phyloP scores from a whole-genome alignment of 1,140 invertebrate species.

The Musca vetustissima region DNA sequence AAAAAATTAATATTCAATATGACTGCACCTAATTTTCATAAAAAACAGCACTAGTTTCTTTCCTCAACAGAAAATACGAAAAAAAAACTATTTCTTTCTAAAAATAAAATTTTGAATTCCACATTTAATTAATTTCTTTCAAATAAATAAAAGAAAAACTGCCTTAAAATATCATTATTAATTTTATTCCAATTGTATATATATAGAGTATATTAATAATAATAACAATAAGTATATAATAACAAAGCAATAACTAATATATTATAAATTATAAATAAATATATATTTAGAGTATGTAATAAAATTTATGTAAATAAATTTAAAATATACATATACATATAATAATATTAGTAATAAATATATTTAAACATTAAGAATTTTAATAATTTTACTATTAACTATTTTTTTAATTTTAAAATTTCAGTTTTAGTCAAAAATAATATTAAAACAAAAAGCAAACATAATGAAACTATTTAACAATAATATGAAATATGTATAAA shows the following conservation, averaged over 20 bases:
- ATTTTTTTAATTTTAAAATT: too few species aligned
- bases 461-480: neutral
- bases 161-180: conserved; percentile 22
- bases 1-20: conserved; percentile 8
- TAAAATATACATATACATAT: conserved; percentile 2
- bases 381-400: conserved; percentile 24
- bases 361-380: conserved; percentile 12
- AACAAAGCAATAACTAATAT: conserved; percentile 23
- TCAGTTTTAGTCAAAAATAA: conserved; percentile 2
- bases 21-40: conserved; percentile 11
- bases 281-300: conserved; percentile 10
- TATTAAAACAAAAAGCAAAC: neutral
- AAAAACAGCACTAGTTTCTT: conserved; percentile 8
- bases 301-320: conserved; percentile 3
- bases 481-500: conserved; percentile 15
- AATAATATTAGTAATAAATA: neutral
- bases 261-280: conserved; percentile 23
- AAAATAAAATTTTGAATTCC: too few species aligned
- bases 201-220: conserved; percentile 17
- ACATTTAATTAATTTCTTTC: conserved; percentile 4
- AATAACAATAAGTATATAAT: conserved; percentile 16
- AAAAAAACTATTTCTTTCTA: neutral
- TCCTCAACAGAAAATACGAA: neutral
- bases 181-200: conserved; percentile 10
- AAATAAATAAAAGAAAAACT: conserved; percentile 22